Evolutionary conservation across 2,797 vertebrate species (phyloP).

Genomic region (Spinus pinus): DNA sequence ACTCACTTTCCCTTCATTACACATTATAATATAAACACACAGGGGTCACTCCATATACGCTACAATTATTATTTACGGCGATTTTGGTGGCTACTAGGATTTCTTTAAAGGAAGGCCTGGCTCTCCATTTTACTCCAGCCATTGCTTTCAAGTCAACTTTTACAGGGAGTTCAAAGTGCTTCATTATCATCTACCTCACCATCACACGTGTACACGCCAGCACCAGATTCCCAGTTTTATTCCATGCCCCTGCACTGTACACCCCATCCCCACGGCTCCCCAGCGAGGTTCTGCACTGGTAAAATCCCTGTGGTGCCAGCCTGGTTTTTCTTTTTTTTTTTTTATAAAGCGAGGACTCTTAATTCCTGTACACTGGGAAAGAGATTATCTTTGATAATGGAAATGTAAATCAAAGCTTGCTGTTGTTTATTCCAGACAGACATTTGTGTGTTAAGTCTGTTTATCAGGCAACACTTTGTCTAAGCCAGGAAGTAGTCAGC

Average conservation of each 20-base stretch:
- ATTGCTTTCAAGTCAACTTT: conserved; percentile 52
- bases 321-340: not conserved
- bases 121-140: not conserved
- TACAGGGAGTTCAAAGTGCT: conserved; percentile 21
- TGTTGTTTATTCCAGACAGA: conserved; percentile 82
- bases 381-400: conserved; percentile 79
- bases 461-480: conserved; percentile 83
- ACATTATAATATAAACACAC: not conserved
- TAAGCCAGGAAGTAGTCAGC: conserved; percentile 80
- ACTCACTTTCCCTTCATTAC: conserved; percentile 12
- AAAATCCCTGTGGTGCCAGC: conserved; percentile 52
- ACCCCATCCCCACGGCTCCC: not conserved
- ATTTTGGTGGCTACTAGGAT: conserved; percentile 33
- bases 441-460: conserved; percentile 82
- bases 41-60: not conserved
- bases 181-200: conserved; percentile 22
- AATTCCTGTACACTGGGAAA: conserved; percentile 76
- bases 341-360: conserved; percentile 64
- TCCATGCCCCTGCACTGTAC: not conserved
- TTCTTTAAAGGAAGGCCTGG: conserved; percentile 40
- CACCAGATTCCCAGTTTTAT: conserved; percentile 27
- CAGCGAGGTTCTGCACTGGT: not conserved
- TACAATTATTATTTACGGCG: not conserved
- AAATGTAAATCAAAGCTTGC: conserved; percentile 80
- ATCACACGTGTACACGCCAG: not conserved